Evolutionary conservation across 2,888 invertebrate genomes (phyloP).

Genomic region (Drosophila nr. perissopoda): DNA sequence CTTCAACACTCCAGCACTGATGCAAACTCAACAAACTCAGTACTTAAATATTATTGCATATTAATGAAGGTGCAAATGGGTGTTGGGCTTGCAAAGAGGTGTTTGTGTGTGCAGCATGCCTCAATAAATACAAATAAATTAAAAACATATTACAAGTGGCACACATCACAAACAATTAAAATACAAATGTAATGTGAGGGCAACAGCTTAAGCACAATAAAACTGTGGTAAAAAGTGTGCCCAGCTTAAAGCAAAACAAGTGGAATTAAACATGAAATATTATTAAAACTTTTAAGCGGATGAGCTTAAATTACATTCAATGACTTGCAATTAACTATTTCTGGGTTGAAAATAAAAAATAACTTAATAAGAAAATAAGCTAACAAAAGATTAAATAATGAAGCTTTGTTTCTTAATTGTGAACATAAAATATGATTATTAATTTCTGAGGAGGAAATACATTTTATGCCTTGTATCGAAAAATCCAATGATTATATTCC

Average conservation of each 20-base stretch:
- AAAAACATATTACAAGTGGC: conserved; percentile 37
- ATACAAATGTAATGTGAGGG: neutral
- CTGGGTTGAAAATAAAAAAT: neutral
- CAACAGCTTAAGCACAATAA: neutral
- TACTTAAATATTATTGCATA: conserved; percentile 62
- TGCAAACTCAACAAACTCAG: conserved; percentile 31
- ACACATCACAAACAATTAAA: conserved; percentile 43
- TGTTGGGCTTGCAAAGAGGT: conserved; percentile 5
- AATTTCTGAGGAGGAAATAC: neutral
- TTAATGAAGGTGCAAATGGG: conserved; percentile 59
- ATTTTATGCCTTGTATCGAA: neutral
- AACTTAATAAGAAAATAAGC: neutral
- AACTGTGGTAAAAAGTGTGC: neutral
- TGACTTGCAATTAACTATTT: neutral
- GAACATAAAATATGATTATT: neutral
- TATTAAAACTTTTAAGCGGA: neutral
- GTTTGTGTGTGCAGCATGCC: conserved; percentile 40
- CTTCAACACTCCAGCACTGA: conserved; percentile 4
- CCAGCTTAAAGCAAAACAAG: neutral
- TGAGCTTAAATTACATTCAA: neutral
- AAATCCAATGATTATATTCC: conserved; percentile 11
- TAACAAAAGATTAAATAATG: neutral
- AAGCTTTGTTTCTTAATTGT: neutral
- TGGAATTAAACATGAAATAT: neutral
- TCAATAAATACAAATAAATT: conserved; percentile 70